Evolutionary conservation across 2,113 vertebrate genomes (phyloP).

Genomic region (Sander lucioperca): DNA sequence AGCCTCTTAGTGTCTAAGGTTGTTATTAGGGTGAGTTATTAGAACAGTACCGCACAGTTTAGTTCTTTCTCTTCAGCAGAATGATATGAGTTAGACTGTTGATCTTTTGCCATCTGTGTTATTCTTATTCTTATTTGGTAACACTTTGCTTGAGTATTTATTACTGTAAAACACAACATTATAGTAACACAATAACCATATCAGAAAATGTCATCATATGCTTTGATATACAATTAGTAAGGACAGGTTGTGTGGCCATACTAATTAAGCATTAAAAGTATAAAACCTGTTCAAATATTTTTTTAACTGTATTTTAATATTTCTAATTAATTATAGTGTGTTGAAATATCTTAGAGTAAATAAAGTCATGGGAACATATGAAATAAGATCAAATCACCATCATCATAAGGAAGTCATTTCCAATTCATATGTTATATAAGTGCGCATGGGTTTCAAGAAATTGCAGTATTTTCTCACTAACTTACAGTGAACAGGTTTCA

Average conservation of each 20-base stretch:
- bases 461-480: too few species aligned
- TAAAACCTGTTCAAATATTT: too few species aligned
- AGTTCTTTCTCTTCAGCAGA: background rate
- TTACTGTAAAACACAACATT: background rate
- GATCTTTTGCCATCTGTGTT: background rate
- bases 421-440: background rate
- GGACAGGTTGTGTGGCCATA: background rate
- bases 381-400: background rate
- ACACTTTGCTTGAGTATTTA: background rate
- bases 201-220: background rate
- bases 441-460: too few species aligned
- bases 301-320: too few species aligned
- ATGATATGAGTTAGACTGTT: background rate
- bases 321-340: too few species aligned
- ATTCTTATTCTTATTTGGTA: background rate
- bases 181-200: background rate
- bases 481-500: too few species aligned
- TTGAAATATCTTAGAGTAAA: too few species aligned
- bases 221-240: background rate
- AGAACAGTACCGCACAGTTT: background rate
- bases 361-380: too few species aligned
- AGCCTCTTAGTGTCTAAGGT: background rate
- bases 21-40: constrained; percentile 7
- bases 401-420: background rate
- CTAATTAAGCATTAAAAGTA: background rate